Percentiles rank a stretch among this genome's conserved stretches.
phyloP scores from a whole-genome alignment of 2,113 vertebrate species.

The Vicugna pacos region DNA sequence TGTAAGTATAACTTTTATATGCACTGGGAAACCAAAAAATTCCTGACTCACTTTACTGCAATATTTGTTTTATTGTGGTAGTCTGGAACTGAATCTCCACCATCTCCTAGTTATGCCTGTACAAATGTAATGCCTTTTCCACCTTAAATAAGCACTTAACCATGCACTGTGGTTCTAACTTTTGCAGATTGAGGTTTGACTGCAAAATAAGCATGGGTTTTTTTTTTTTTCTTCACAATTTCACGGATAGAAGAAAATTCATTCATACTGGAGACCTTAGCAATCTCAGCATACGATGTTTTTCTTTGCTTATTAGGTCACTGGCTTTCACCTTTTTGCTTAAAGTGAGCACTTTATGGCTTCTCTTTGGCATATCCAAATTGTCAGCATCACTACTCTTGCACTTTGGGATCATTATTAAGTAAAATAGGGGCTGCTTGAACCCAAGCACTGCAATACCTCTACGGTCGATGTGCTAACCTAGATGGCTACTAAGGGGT shows the following conservation, averaged over 20 bases:
- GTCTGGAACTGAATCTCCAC: not conserved
- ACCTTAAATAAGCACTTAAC: not conserved
- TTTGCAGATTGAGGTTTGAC: not conserved
- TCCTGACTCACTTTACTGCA: not conserved
- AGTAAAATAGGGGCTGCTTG: not conserved
- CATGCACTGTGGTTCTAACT: not conserved
- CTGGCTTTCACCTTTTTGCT: not conserved
- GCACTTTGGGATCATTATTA: not conserved
- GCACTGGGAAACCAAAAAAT: not conserved
- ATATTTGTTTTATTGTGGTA: not conserved
- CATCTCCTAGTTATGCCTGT: not conserved
- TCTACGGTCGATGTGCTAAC: not conserved
- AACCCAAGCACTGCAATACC: not conserved
- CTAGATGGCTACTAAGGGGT: not conserved
- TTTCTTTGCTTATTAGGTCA: not conserved
- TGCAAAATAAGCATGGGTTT: not conserved
- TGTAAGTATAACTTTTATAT: not conserved
- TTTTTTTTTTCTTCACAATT: not conserved
- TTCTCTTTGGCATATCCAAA: not conserved
- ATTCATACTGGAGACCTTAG: not conserved
- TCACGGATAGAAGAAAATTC: not conserved
- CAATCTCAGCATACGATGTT: not conserved
- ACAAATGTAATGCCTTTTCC: not conserved
- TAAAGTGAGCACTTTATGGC: not conserved
- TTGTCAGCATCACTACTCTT: not conserved